These are phyloP conservation scores for Petrolisthes cinctipes DNA, from an alignment of 2,888 invertebrate species.

Conservation along the genomic window DNA sequence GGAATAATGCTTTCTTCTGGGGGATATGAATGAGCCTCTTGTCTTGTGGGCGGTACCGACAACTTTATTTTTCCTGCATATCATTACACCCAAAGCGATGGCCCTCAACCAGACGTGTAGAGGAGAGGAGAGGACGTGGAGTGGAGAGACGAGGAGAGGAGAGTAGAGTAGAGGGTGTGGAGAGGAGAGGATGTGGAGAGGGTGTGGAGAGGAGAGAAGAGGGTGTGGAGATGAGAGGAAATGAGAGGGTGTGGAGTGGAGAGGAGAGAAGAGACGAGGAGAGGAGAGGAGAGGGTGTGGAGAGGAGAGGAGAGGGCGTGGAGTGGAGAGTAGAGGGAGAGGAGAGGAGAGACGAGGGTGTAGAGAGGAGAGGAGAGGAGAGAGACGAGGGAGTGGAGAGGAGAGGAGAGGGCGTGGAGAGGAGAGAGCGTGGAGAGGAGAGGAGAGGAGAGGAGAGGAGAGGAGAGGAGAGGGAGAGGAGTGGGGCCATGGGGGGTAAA, in stretches of 20 bases:
- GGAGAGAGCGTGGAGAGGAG: too few relatives aligned
- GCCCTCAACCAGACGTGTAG: constrained; percentile 27
- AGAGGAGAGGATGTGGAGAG: too few relatives aligned
- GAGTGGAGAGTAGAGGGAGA: too few relatives aligned
- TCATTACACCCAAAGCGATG: constrained; percentile 30
- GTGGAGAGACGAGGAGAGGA: background rate
- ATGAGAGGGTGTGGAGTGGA: too few relatives aligned
- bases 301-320: background rate
- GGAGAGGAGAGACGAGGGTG: background rate
- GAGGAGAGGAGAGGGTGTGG: background rate
- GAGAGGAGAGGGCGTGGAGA: too few relatives aligned
- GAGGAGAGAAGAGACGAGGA: too few relatives aligned
- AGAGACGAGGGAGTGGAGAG: too few relatives aligned
- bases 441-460: too few relatives aligned
- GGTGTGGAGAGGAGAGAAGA: too few relatives aligned
- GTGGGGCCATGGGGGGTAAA: too few relatives aligned
- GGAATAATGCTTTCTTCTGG: background rate
- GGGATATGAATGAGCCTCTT: constrained; percentile 28
- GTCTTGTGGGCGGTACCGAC: constrained; percentile 25
- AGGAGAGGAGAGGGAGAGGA: too few relatives aligned
- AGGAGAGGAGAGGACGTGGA: background rate
- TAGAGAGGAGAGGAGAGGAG: background rate
- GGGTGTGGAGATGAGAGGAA: too few relatives aligned
- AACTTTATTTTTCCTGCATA: constrained; percentile 33
- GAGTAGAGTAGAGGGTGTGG: background rate